Percentiles rank a stretch among this genome's conserved stretches.
These are phyloP conservation scores for Anisognathus igniventris DNA, from an alignment of 2,797 vertebrate genomes.

Conservation along the genomic window DNA sequence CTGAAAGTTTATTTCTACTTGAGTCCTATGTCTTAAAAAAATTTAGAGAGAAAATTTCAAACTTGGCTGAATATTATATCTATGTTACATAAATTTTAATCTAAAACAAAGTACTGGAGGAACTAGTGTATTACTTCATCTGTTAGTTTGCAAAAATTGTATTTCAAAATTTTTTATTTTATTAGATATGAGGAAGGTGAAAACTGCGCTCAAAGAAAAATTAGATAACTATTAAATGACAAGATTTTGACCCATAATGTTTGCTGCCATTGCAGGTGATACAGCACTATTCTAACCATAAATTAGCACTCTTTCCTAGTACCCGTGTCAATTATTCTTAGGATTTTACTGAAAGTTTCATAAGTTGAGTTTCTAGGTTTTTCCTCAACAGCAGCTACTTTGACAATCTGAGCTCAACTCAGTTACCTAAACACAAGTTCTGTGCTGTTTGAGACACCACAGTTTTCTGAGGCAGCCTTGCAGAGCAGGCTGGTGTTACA, in stretches of 20 bases:
- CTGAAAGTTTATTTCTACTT: background rate
- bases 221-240: background rate
- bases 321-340: background rate
- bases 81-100: background rate
- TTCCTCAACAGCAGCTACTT: background rate
- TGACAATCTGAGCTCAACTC: background rate
- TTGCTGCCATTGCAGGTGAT: background rate
- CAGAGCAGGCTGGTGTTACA: background rate
- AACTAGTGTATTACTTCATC: background rate
- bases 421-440: background rate
- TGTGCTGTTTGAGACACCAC: background rate
- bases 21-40: background rate
- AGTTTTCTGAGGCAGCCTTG: background rate
- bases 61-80: background rate
- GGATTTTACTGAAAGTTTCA: background rate
- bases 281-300: background rate
- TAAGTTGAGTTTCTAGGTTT: background rate
- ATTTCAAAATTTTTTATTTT: background rate
- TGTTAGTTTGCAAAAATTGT: background rate
- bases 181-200: background rate
- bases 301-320: background rate
- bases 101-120: background rate
- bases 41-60: background rate
- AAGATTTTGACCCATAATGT: background rate
- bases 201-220: background rate